Evolutionary conservation across 2,888 invertebrate species (phyloP).

Genomic region (Heliconius aoede): DNA sequence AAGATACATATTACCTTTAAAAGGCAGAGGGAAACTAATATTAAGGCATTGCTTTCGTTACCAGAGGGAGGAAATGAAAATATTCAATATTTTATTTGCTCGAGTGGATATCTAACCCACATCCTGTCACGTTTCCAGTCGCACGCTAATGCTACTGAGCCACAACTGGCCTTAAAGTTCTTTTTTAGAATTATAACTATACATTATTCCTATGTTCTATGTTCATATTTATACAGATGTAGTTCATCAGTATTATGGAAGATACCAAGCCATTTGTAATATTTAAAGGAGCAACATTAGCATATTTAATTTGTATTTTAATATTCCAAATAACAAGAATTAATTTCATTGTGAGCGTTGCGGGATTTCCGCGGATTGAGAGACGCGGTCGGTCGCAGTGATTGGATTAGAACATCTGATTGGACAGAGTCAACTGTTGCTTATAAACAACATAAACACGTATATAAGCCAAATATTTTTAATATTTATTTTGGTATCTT

Average conservation of each 20-base stretch:
- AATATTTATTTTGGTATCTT: neutral
- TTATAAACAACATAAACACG: neutral
- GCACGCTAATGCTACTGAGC: no score
- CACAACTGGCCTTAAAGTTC: no score
- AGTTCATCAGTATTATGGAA: neutral
- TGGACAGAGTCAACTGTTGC: conserved; percentile 2
- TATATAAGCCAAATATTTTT: neutral
- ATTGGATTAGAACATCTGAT: conserved; percentile 22
- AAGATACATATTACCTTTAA: neutral
- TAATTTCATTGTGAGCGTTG: conserved; percentile 7
- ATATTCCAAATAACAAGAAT: conserved; percentile 8
- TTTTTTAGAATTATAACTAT: neutral
- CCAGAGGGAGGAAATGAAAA: no score
- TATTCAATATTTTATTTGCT: no score
- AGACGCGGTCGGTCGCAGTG: conserved; percentile 9
- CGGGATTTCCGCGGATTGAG: conserved; percentile 9
- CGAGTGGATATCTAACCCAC: no score
- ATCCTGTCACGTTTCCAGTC: no score
- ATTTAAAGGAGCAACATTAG: conserved; percentile 1
- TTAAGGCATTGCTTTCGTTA: no score
- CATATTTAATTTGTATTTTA: conserved; percentile 9
- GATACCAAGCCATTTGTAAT: neutral
- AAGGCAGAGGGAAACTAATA: no score
- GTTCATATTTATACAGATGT: neutral
- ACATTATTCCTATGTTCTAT: neutral